Evolutionary conservation across 2,888 invertebrate species (phyloP).

Genomic region (Ochropleura plecta): DNA sequence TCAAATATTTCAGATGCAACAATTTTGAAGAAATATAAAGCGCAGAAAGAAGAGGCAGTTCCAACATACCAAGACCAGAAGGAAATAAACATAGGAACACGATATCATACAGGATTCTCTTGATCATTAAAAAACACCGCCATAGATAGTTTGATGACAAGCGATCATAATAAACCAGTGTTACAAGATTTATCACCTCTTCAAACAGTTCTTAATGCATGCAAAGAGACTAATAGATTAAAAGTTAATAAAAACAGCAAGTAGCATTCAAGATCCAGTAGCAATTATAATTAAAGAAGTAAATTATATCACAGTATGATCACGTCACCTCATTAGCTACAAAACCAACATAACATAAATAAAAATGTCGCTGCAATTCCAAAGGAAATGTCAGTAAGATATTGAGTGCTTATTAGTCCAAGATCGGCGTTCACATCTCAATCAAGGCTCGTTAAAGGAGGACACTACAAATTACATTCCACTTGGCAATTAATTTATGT

Average conservation of each 20-base stretch:
- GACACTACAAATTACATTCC: conserved; percentile 75
- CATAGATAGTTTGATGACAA: conserved; percentile 18
- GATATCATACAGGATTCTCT: background rate
- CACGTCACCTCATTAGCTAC: conserved; percentile 50
- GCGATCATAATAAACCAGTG: conserved; percentile 42
- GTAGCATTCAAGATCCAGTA: conserved; percentile 30
- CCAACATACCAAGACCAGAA: background rate
- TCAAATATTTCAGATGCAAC: background rate
- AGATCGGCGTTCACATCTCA: conserved; percentile 69
- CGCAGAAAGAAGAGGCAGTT: background rate
- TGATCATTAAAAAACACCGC: conserved; percentile 4
- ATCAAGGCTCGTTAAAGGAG: conserved; percentile 75
- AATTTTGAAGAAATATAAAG: background rate
- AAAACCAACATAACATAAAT: conserved; percentile 44
- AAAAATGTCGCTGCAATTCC: conserved; percentile 46
- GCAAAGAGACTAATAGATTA: conserved; percentile 2
- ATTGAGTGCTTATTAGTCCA: conserved; percentile 56
- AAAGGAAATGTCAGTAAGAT: conserved; percentile 51
- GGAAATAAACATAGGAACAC: background rate
- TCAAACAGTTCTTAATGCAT: conserved; percentile 15
- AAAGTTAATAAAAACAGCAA: conserved; percentile 9
- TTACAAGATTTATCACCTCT: conserved; percentile 26
- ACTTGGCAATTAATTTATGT: conserved; percentile 74
- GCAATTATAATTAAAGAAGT: conserved; percentile 40
- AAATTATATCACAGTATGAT: conserved; percentile 47